Percentiles rank a stretch among this genome's conserved stretches.
These are phyloP conservation scores for Aculops lycopersici DNA, from an alignment of 1,140 invertebrate genomes.

Conservation along the genomic window DNA sequence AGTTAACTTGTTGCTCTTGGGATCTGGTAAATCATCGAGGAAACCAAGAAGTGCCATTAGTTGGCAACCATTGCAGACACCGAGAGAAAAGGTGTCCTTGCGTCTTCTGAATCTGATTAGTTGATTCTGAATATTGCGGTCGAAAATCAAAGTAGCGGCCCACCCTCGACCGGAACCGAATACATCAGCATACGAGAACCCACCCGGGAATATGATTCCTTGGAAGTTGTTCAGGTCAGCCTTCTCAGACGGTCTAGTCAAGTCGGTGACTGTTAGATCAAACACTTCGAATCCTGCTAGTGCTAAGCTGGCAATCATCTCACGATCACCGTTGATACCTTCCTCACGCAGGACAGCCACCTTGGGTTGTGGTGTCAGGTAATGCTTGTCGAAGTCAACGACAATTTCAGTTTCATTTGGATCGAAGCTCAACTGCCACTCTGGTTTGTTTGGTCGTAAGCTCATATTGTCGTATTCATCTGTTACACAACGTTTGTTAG, in stretches of 20 bases:
- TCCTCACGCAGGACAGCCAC: constrained; percentile 82
- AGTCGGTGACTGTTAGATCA: constrained; percentile 67
- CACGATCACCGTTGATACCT: constrained; percentile 79
- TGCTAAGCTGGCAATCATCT: constrained; percentile 77
- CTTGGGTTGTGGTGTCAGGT: constrained; percentile 18
- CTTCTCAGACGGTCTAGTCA: constrained; percentile 23
- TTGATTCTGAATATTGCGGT: constrained; percentile 27
- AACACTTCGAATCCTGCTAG: constrained; percentile 62
- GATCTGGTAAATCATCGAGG: constrained; percentile 12
- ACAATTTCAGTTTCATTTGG: neutral
- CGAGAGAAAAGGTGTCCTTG: constrained; percentile 61
- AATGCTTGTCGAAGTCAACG: neutral
- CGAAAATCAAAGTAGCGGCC: constrained; percentile 59
- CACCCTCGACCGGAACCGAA: constrained; percentile 80
- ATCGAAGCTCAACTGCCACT: neutral
- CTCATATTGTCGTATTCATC: neutral
- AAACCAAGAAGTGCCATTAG: constrained; percentile 41
- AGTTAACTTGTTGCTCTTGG: constrained; percentile 5
- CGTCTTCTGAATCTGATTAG: constrained; percentile 34
- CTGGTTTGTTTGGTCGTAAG: neutral
- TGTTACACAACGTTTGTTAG: neutral
- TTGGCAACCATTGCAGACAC: constrained; percentile 91
- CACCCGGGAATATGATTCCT: constrained; percentile 74
- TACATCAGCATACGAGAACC: constrained; percentile 92
- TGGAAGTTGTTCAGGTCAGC: constrained; percentile 41